A percentile compares a stretch with the other conserved stretches of the same genome.
Evolutionary conservation across 2,113 vertebrate genomes (phyloP).

Genomic region (Brevimyrus niger): DNA sequence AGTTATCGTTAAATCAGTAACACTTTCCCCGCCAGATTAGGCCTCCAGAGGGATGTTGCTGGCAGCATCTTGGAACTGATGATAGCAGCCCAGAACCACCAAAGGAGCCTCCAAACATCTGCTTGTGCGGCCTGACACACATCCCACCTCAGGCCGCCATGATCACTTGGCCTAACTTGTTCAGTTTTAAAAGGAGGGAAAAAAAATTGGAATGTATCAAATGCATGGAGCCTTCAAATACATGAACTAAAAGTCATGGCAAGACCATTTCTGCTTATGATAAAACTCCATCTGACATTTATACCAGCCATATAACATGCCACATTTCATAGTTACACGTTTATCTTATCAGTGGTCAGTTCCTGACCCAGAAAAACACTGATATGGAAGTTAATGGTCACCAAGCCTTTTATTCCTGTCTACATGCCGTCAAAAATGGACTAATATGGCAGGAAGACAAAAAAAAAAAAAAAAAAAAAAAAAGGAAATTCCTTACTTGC

Average conservation of each 20-base stretch:
- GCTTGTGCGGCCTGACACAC: background rate
- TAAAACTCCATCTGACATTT: background rate
- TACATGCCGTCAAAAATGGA: background rate
- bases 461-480: background rate
- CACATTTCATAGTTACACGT: background rate
- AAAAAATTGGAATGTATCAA: background rate
- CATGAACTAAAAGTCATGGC: background rate
- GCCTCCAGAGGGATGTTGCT: background rate
- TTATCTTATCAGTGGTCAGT: background rate
- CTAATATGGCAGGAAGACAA: background rate
- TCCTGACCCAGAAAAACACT: background rate
- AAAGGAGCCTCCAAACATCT: background rate
- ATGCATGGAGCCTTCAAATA: background rate
- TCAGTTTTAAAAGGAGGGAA: background rate
- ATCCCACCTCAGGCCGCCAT: background rate
- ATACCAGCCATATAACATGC: background rate
- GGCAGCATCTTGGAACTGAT: background rate
- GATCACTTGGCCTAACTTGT: background rate
- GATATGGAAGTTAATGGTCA: background rate
- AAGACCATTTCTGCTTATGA: background rate
- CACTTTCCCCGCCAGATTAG: background rate
- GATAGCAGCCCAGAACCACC: background rate
- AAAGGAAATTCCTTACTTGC: background rate
- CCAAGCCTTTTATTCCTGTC: background rate
- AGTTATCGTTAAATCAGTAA: background rate